Percentiles rank a stretch among this genome's conserved stretches.
Conservation (phyloP, 2,888 invertebrate genomes). For the Limenitis camilla region DNA sequence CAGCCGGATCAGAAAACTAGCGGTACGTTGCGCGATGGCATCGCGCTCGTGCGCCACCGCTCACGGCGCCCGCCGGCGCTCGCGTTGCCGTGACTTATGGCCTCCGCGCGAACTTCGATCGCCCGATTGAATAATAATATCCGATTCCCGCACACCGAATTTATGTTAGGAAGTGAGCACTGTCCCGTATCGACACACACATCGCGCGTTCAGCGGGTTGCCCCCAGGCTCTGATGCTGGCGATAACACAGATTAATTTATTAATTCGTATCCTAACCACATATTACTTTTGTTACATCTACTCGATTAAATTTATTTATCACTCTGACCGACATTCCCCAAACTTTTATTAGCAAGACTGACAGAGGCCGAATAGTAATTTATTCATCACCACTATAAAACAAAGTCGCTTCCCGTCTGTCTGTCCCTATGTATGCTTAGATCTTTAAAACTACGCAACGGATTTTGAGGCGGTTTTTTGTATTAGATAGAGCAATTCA, state of each 20-base stretch:
- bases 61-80: constrained; percentile 71
- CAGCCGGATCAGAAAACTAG: constrained; percentile 41
- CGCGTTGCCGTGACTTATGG: constrained; percentile 72
- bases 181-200: constrained; percentile 62
- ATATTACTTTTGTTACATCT: no score
- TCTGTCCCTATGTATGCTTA: no score
- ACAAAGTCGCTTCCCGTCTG: no score
- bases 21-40: constrained; percentile 60
- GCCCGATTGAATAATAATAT: constrained; percentile 74
- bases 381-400: no score
- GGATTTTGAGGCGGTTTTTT: no score
- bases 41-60: constrained; percentile 70
- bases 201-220: constrained; percentile 50
- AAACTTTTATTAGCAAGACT: no score
- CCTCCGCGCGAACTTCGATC: constrained; percentile 70
- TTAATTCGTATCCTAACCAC: constrained; percentile 25
- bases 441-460: no score
- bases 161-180: constrained; percentile 71
- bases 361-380: no score
- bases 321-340: no score
- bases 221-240: constrained; percentile 52
- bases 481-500: no score
- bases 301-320: no score
- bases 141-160: constrained; percentile 71
- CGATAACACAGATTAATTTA: constrained; percentile 62